Evolutionary conservation across 1,140 invertebrate species (phyloP).

Genomic region (Drosophila pectinifera): DNA sequence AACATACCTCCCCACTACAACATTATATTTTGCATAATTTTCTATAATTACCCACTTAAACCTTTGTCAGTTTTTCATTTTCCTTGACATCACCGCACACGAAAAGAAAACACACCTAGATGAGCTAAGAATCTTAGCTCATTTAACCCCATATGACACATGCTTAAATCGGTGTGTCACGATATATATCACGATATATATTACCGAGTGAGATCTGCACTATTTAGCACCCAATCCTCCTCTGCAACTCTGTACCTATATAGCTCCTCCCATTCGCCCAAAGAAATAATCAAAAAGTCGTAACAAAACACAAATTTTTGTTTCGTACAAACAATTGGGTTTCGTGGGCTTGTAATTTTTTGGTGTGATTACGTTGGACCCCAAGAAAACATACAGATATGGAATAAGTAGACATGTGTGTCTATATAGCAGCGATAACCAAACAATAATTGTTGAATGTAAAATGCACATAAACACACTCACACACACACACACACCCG

Average conservation of each 20-base stretch:
- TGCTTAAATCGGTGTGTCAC: constrained; percentile 19
- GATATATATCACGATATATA: constrained; percentile 17
- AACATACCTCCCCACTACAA: neutral
- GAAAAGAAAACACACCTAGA: constrained; percentile 1
- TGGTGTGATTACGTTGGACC: constrained; percentile 65
- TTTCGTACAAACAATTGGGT: constrained; percentile 66
- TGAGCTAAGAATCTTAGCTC: constrained; percentile 29
- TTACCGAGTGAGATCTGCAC: constrained; percentile 1
- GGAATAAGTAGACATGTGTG: constrained; percentile 23
- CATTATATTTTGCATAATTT: constrained; percentile 3
- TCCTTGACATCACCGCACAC: constrained; percentile 14
- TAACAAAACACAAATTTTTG: constrained; percentile 47
- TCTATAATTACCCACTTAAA: constrained; percentile 25
- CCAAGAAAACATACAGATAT: constrained; percentile 28
- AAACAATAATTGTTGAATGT: constrained; percentile 56
- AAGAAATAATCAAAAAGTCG: constrained; percentile 51
- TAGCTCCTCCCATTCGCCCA: constrained; percentile 1
- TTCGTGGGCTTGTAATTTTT: constrained; percentile 62
- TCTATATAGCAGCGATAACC: constrained; percentile 36
- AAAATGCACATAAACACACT: constrained; percentile 23
- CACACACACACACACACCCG: neutral
- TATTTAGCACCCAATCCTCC: neutral
- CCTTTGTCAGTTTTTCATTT: constrained; percentile 10
- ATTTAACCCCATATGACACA: constrained; percentile 14
- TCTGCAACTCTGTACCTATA: neutral